Evolutionary conservation across 2,888 invertebrate species (phyloP).

Genomic region (Pomacea canaliculata): DNA sequence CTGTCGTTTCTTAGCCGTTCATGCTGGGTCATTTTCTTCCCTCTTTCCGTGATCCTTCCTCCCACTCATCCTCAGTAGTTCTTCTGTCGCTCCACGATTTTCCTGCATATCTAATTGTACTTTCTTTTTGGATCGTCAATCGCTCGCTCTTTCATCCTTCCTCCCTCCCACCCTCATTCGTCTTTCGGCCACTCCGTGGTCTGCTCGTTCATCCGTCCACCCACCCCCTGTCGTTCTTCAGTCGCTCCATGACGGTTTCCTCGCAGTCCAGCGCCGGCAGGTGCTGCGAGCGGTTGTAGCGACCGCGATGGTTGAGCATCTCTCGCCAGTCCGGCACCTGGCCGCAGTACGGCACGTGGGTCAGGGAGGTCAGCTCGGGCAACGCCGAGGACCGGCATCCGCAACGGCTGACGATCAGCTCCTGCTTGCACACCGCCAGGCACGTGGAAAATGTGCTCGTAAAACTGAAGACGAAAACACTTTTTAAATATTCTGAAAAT

Average conservation of each 20-base stretch:
- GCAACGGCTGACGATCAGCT: slow-evolving; percentile 49
- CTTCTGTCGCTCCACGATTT: too few species aligned
- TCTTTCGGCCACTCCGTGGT: too few species aligned
- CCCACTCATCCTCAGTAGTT: too few species aligned
- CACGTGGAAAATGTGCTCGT: slow-evolving; percentile 57
- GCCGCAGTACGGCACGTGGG: slow-evolving; percentile 48
- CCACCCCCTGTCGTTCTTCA: slow-evolving; percentile 24
- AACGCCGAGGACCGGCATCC: slow-evolving; percentile 53
- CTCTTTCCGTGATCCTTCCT: too few species aligned
- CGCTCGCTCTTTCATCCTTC: too few species aligned
- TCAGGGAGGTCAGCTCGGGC: slow-evolving; percentile 37
- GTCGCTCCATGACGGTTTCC: slow-evolving; percentile 37
- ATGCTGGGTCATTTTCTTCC: too few species aligned
- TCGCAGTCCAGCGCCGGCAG: slow-evolving; percentile 46
- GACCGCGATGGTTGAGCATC: slow-evolving; percentile 31
- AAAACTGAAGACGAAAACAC: slow-evolving; percentile 33
- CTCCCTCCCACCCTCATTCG: too few species aligned
- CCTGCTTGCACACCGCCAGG: slow-evolving; percentile 56
- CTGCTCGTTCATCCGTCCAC: not conserved
- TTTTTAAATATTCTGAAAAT: too few species aligned
- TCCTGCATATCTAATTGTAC: too few species aligned
- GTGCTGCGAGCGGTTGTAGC: slow-evolving; percentile 16
- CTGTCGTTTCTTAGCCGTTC: too few species aligned
- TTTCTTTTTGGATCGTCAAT: too few species aligned
- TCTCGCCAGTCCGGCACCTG: slow-evolving; percentile 30